phyloP scores from a whole-genome alignment of 2,888 invertebrate genomes.

The Diarsia dahlii region DNA sequence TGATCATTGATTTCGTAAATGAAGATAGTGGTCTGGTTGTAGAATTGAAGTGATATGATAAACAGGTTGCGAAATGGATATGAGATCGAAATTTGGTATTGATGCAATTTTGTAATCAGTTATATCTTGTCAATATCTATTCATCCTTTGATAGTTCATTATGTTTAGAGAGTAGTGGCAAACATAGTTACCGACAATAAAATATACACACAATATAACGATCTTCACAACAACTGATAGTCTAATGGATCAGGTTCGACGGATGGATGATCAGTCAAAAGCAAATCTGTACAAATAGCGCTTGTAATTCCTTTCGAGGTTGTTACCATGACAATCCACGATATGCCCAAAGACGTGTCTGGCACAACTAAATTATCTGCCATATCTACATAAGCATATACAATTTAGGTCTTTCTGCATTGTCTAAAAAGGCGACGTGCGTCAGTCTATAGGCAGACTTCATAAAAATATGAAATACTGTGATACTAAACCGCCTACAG shows the following conservation, averaged over 20 bases:
- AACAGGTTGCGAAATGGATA: neutral
- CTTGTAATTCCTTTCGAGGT: neutral
- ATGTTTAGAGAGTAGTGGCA: neutral
- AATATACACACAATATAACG: neutral
- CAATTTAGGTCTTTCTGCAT: neutral
- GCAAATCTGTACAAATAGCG: neutral
- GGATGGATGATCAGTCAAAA: too few species aligned
- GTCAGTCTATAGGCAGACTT: neutral
- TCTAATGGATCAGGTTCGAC: too few species aligned
- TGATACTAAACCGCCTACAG: constrained; percentile 32
- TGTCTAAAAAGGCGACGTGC: constrained; percentile 4
- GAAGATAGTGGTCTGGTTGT: constrained; percentile 8
- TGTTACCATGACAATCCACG: neutral
- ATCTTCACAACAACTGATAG: neutral
- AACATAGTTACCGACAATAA: neutral
- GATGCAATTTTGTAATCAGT: neutral
- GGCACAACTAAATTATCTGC: neutral
- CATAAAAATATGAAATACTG: constrained; percentile 3
- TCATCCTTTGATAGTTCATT: neutral
- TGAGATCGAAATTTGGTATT: neutral
- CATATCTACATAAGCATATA: neutral
- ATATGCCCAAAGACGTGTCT: neutral
- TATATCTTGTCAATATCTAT: neutral
- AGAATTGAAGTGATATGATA: neutral
- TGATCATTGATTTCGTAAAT: constrained; percentile 28